Base-by-base conservation (phyloP, 2,888 invertebrate species). In the Hydrotaea diabolus region DNA sequence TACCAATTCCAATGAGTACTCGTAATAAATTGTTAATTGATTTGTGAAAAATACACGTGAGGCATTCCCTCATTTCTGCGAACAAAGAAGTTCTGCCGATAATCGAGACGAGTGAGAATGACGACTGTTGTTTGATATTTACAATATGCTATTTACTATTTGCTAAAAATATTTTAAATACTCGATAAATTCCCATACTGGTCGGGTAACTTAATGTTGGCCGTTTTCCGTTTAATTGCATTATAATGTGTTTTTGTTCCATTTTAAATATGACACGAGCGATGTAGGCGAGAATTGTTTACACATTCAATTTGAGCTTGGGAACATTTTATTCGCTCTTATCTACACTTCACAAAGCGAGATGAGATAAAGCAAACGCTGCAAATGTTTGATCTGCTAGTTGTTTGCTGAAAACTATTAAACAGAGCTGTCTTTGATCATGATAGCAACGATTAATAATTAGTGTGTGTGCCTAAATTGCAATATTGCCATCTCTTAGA, bases 231-330 rank as follows among this genome's bases (percentile, higher is more conserved):
- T 59, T 69, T 59, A 59, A 59, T 80, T 75, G 36, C 39, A 57
- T 59, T 80, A 46, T 79, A 73, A 79, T 78, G 62, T 26, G 23
- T 72, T 59, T 72, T 49, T 59, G 49, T 71, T 17, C 23, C 43
- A 64, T 46, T 13, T 19, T 21, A 59, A 26, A 59, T 26, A 26
- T 26, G 15, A 59, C 15, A 39, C 39, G 26, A 62, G 62, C 9
- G 26, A 62, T 75, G 21, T 31, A 62, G 75, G 75, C 75, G 75
- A 62, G 26, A 59, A 59, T 19, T 57, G 21, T 74, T 74, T 43
- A 43, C 23, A 39, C 9, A 8, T 39, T 39, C 39, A 39, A 39
- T 39, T 11, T 39, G 8, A 8, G 39, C 39, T 39, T 39, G 39
- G 39, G 39, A 39, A 39, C 39, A 39, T 39, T 39, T 39, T 11